A percentile compares a stretch with the other conserved stretches of the same genome.
These are phyloP conservation scores for Drosophila histrio DNA, from an alignment of 2,888 invertebrate genomes.

Conservation along the genomic window DNA sequence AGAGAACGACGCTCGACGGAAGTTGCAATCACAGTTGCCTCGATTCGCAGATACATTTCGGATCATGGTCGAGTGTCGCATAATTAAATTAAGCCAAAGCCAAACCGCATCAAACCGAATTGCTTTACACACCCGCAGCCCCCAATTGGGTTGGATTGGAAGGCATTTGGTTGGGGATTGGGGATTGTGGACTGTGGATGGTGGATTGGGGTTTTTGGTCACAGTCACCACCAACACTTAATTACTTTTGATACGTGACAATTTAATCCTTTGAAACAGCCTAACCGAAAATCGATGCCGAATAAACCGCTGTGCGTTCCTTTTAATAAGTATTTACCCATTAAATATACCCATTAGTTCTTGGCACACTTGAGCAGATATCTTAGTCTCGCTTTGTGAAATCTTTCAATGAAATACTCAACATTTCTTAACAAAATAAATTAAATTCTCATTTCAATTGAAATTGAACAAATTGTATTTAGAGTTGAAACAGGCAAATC, in stretches of 20 bases:
- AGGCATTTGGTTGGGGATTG: conserved; percentile 1
- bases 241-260: conserved; percentile 71
- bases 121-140: conserved; percentile 38
- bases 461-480: no score
- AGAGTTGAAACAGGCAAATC: no score
- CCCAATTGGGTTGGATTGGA: conserved; percentile 1
- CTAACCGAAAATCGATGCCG: conserved; percentile 44
- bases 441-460: not conserved
- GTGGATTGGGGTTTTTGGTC: conserved; percentile 36
- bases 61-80: conserved; percentile 30
- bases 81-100: conserved; percentile 65
- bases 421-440: not conserved
- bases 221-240: conserved; percentile 50
- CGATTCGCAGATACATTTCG: conserved; percentile 29
- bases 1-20: conserved; percentile 13
- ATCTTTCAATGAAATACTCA: not conserved
- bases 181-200: conserved; percentile 6
- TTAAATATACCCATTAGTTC: conserved; percentile 4
- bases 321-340: conserved; percentile 7
- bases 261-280: conserved; percentile 55
- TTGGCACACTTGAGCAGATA: conserved; percentile 10
- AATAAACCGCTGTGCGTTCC: conserved; percentile 26
- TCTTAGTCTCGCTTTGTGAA: conserved; percentile 4
- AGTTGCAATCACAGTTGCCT: conserved; percentile 37
- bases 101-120: conserved; percentile 48